phyloP scores from a whole-genome alignment of 1,140 invertebrate species.

The Drosophila murphyi region DNA sequence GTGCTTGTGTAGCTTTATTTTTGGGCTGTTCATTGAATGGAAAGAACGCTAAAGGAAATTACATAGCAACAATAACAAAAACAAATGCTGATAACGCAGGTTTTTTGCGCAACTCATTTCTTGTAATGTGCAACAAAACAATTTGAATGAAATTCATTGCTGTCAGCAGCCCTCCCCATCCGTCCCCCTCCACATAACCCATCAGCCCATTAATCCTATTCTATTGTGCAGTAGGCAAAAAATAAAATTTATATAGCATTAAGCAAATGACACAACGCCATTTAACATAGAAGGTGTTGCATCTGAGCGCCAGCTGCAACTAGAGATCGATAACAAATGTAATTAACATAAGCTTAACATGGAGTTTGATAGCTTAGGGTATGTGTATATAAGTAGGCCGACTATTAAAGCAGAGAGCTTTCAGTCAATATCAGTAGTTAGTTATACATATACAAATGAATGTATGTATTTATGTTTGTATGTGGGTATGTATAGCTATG shows the following conservation, averaged over 20 bases:
- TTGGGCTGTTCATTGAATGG: constrained; percentile 63
- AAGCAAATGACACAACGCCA: too few species aligned
- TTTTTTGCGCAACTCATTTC: constrained; percentile 27
- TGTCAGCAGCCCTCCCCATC: not conserved
- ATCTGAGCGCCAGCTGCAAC: not conserved
- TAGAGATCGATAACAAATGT: too few species aligned
- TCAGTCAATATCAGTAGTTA: constrained; percentile 5
- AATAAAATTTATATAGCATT: too few species aligned
- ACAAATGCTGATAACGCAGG: constrained; percentile 49
- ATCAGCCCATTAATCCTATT: not conserved
- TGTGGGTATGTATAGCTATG: not conserved
- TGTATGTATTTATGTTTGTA: not conserved
- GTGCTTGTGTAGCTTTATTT: constrained; percentile 15
- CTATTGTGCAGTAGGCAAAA: too few species aligned
- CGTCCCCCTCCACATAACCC: not conserved
- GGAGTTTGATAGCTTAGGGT: not conserved
- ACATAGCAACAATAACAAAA: constrained; percentile 35
- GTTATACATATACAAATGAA: not conserved
- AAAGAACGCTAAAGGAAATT: constrained; percentile 51
- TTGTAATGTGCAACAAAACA: constrained; percentile 10
- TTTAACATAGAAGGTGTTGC: not conserved
- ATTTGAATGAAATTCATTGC: constrained; percentile 16
- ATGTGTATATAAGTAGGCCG: not conserved
- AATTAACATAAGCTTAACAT: too few species aligned
- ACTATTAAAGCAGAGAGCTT: constrained; percentile 8